Evolutionary conservation across 2,888 invertebrate species (phyloP).

Genomic region (Tetragnatha montana): DNA sequence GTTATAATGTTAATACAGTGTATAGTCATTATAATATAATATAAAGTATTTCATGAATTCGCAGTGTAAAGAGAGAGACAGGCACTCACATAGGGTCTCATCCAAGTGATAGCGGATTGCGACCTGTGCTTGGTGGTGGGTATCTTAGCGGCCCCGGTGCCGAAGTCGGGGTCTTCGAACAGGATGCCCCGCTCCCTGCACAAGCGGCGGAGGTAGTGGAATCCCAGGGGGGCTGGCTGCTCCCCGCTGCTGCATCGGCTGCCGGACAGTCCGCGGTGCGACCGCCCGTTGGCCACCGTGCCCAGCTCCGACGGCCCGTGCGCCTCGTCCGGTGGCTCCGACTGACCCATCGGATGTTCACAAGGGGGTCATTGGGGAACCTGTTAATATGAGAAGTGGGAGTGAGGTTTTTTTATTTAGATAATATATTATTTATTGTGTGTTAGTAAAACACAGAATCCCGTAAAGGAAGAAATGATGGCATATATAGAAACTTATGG

Average conservation of each 20-base stretch:
- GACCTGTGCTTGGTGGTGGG: conserved; percentile 80
- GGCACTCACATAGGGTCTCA: conserved; percentile 82
- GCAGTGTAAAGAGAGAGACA: background rate
- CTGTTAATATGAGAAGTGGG: too few species aligned
- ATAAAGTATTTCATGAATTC: too few species aligned
- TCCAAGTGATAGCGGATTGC: conserved; percentile 81
- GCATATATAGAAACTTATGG: too few species aligned
- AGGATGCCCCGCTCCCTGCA: conserved; percentile 80
- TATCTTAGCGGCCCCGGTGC: conserved; percentile 78
- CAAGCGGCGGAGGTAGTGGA: conserved; percentile 78
- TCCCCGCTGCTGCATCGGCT: conserved; percentile 31
- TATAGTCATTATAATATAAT: too few species aligned
- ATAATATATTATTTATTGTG: too few species aligned
- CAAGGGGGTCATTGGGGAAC: conserved; percentile 16
- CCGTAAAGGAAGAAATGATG: too few species aligned
- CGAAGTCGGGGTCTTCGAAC: conserved; percentile 82
- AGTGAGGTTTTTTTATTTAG: too few species aligned
- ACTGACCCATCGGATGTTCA: conserved; percentile 59
- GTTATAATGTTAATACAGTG: too few species aligned
- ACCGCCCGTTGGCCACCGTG: conserved; percentile 9
- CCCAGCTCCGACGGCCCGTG: conserved; percentile 10
- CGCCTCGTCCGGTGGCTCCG: conserved; percentile 58
- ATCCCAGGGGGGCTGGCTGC: conserved; percentile 73
- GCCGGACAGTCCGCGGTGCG: conserved; percentile 20
- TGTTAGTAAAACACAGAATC: too few species aligned